Conservation (phyloP, 2,888 invertebrate species). For the Steromphala cineraria region DNA sequence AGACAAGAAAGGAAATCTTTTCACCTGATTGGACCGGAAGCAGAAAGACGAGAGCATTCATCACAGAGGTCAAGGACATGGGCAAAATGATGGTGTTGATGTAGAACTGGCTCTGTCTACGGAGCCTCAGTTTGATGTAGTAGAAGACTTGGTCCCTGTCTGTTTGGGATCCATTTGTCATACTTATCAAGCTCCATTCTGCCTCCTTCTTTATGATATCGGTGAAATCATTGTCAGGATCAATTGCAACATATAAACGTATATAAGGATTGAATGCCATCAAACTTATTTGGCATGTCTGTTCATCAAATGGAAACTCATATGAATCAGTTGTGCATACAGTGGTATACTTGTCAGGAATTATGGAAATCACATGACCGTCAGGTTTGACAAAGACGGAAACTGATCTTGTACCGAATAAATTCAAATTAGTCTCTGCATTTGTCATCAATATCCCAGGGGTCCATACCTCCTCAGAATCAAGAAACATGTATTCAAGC, state of each 20-base stretch:
- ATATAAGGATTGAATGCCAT: background rate
- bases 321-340: background rate
- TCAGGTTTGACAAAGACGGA: background rate
- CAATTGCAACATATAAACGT: too few species aligned
- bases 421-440: background rate
- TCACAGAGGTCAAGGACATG: conserved; percentile 26
- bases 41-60: conserved; percentile 28
- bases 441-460: background rate
- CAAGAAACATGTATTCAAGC: background rate
- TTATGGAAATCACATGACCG: background rate
- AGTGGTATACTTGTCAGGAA: background rate
- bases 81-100: conserved; percentile 26
- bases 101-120: conserved; percentile 12
- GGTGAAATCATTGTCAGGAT: too few species aligned
- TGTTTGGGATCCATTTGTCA: background rate
- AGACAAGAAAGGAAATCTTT: conserved; percentile 17
- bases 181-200: background rate
- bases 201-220: background rate
- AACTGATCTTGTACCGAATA: background rate
- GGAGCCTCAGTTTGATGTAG: background rate
- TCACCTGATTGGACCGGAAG: conserved; percentile 19
- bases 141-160: background rate
- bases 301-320: conserved; percentile 11
- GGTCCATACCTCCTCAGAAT: background rate
- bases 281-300: background rate